Evolutionary conservation across 2,113 vertebrate species (phyloP).

Genomic region (Fukomys damarensis): DNA sequence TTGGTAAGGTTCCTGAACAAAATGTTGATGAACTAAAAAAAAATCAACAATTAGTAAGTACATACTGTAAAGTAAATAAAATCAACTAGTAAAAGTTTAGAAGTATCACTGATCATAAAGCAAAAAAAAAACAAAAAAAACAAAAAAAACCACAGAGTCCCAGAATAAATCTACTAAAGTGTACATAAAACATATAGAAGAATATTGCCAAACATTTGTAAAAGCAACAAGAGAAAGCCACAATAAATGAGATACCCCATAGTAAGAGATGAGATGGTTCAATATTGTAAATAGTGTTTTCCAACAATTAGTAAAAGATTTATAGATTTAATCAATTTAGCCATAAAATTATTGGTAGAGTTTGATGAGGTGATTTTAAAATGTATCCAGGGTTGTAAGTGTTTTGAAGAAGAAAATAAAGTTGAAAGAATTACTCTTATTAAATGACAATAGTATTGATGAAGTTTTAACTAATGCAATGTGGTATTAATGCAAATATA

Average conservation of each 20-base stretch:
- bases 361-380: constrained; percentile 50
- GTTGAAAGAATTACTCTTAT: background rate
- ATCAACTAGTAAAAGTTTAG: background rate
- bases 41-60: background rate
- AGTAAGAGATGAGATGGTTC: background rate
- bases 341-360: background rate
- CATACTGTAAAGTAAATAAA: background rate
- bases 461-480: background rate
- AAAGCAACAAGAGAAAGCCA: constrained; percentile 10
- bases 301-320: background rate
- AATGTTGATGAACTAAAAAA: background rate
- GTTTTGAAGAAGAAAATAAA: background rate
- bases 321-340: constrained; percentile 1
- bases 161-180: constrained; percentile 3
- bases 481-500: background rate
- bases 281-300: constrained; percentile 3
- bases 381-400: background rate
- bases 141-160: background rate
- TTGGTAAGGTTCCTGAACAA: background rate
- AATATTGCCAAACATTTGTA: constrained; percentile 21
- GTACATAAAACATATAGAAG: background rate
- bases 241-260: background rate
- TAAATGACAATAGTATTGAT: background rate
- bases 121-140: too few relatives aligned
- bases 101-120: background rate